These are phyloP conservation scores for Tromatobia lineatoria DNA, from an alignment of 2,888 invertebrate genomes.

Conservation along the genomic window DNA sequence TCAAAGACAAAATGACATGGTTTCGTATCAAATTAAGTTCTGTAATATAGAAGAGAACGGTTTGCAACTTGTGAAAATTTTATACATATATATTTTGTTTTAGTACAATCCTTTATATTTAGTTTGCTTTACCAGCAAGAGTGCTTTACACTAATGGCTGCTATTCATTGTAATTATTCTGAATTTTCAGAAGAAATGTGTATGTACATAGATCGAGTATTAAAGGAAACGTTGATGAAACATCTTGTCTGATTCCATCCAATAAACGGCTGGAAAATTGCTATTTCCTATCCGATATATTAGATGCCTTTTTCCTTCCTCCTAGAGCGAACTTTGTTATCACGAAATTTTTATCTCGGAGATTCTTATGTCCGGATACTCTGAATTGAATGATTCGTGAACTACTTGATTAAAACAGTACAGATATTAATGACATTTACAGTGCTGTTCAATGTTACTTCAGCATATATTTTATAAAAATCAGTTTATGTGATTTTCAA, in stretches of 20 bases:
- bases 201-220: constrained; percentile 44
- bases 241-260: not conserved
- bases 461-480: no score
- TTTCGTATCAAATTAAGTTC: not conserved
- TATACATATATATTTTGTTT: not conserved
- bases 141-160: constrained; percentile 27
- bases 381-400: no score
- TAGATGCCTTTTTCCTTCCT: no score
- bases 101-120: not conserved
- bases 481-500: no score
- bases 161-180: constrained; percentile 24
- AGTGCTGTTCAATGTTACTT: no score
- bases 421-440: no score
- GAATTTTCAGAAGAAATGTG: constrained; percentile 30
- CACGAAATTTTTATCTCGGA: no score
- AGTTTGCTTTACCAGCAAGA: not conserved
- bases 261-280: not conserved
- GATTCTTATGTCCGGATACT: no score
- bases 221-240: constrained; percentile 22
- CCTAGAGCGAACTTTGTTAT: no score
- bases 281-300: no score
- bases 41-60: not conserved
- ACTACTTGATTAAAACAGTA: no score
- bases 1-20: not conserved
- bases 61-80: constrained; percentile 9